Conservation (phyloP, 2,888 invertebrate species). For the Eristalis arbustorum region DNA sequence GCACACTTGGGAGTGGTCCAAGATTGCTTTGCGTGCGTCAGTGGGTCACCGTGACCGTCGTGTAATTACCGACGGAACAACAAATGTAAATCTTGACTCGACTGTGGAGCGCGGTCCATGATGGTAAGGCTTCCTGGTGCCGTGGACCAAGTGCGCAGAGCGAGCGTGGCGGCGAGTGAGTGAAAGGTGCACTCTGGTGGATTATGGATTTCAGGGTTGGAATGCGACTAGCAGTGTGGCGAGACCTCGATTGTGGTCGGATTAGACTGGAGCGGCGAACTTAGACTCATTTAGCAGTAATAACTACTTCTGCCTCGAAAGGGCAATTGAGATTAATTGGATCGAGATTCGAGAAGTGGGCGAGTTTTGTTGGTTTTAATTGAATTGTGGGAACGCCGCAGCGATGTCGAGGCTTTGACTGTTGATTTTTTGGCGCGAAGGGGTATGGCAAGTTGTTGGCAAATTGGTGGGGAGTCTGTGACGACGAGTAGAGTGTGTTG, state of each 20-base stretch:
- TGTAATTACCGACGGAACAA: slow-evolving; percentile 47
- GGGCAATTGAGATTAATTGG: slow-evolving; percentile 47
- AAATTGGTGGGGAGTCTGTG: no score
- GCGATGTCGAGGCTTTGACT: neutral
- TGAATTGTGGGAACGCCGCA: neutral
- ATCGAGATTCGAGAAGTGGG: slow-evolving; percentile 1
- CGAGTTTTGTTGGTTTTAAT: slow-evolving; percentile 7
- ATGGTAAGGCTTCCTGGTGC: slow-evolving; percentile 45
- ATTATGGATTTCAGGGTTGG: slow-evolving; percentile 66
- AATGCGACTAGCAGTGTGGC: slow-evolving; percentile 22
- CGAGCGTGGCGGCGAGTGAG: slow-evolving; percentile 18
- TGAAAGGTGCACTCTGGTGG: slow-evolving; percentile 64
- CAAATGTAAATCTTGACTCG: slow-evolving; percentile 56
- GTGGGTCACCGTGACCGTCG: slow-evolving; percentile 33
- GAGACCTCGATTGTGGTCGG: slow-evolving; percentile 33
- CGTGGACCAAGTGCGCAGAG: slow-evolving; percentile 1
- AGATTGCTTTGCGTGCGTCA: slow-evolving; percentile 3
- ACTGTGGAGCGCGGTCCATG: no score
- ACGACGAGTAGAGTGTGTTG: no score
- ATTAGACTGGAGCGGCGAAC: slow-evolving; percentile 21
- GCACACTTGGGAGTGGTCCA: slow-evolving; percentile 40
- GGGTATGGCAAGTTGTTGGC: neutral
- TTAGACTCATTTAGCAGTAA: slow-evolving; percentile 31
- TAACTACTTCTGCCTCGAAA: slow-evolving; percentile 44
- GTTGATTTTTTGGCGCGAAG: neutral